Conservation (phyloP, 2,888 invertebrate species). For the Caenorhabditis drosophilae region DNA sequence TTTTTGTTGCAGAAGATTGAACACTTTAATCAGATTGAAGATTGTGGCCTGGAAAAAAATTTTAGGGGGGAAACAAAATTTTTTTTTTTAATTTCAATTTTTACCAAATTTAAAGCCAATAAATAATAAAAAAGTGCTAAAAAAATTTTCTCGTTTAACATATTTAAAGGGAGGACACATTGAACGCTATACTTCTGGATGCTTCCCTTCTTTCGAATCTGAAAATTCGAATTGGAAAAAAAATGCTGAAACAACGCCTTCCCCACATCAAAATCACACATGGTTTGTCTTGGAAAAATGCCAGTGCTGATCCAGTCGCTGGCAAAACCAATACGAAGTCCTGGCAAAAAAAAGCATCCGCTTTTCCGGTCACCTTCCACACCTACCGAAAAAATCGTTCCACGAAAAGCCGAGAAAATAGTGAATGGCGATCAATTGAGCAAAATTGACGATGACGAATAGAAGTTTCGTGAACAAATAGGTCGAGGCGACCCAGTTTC, state of each 20-base stretch:
- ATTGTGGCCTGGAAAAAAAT: conserved; percentile 10
- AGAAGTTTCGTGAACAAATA: conserved; percentile 66
- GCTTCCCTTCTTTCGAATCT: conserved; percentile 51
- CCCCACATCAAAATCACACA: conserved; percentile 55
- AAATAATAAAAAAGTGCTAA: conserved; percentile 47
- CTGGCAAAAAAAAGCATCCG: conserved; percentile 11
- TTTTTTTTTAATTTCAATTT: neutral
- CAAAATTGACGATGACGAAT: conserved; percentile 61
- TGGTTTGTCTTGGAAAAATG: conserved; percentile 49
- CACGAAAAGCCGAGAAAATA: conserved; percentile 59
- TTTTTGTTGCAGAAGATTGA: conserved; percentile 7
- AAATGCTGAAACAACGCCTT: too few relatives aligned
- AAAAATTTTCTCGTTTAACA: conserved; percentile 67
- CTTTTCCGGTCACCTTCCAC: neutral
- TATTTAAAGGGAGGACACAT: conserved; percentile 63
- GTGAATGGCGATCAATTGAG: conserved; percentile 61
- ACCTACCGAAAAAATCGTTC: conserved; percentile 39
- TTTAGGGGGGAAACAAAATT: neutral
- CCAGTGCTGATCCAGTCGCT: conserved; percentile 50
- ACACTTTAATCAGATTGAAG: conserved; percentile 4
- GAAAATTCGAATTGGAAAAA: too few relatives aligned
- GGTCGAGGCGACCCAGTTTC: conserved; percentile 37
- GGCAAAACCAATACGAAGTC: conserved; percentile 39
- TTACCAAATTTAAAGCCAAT: neutral
- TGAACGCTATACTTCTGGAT: conserved; percentile 50